Percentiles rank a stretch among this genome's conserved stretches.
phyloP scores from a whole-genome alignment of 2,113 vertebrate species.

The Thalassarche chlororhynchos region DNA sequence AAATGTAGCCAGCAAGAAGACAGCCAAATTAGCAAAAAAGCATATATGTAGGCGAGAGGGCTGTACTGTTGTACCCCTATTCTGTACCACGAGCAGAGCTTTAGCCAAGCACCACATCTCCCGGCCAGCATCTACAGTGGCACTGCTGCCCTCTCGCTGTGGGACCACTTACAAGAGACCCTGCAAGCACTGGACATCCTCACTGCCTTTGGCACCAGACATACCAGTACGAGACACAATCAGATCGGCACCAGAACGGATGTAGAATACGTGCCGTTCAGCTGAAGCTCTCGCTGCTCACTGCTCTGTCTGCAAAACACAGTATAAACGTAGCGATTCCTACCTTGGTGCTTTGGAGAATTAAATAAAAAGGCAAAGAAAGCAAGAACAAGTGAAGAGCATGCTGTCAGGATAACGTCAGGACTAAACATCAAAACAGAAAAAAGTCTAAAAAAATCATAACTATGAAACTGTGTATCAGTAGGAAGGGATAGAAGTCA shows the following conservation, averaged over 20 bases:
- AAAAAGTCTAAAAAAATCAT: neutral
- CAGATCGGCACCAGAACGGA: neutral
- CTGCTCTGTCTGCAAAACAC: neutral
- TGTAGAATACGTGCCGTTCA: rapidly evolving
- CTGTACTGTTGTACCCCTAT: neutral
- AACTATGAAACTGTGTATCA: neutral
- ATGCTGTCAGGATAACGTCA: neutral
- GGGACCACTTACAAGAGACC: neutral
- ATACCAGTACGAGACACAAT: rapidly evolving
- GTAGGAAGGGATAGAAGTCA: neutral
- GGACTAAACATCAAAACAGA: neutral
- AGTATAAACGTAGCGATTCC: neutral
- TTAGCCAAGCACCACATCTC: neutral
- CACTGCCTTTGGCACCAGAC: neutral
- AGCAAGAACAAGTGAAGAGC: neutral
- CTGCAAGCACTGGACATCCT: neutral
- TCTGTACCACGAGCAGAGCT: neutral
- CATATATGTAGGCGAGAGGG: neutral
- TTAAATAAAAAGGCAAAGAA: neutral
- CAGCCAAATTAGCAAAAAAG: neutral
- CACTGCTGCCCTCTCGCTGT: neutral
- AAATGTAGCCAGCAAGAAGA: neutral
- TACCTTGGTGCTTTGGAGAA: neutral
- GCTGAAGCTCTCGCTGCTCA: neutral
- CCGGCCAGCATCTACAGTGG: neutral